Evolutionary conservation across 2,113 vertebrate genomes (phyloP).

Genomic region (Cheirogaleus medius): DNA sequence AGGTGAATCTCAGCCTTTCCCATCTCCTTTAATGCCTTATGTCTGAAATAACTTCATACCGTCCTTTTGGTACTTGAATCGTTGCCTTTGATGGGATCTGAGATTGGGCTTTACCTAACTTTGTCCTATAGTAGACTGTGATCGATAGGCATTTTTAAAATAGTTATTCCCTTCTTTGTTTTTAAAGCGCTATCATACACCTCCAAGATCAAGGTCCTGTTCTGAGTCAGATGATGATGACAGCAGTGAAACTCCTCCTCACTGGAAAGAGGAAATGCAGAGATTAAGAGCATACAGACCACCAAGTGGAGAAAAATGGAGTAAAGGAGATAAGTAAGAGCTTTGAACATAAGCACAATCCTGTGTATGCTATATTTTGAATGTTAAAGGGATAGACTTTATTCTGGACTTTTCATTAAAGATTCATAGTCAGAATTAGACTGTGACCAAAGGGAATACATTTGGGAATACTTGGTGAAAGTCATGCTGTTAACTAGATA

Average conservation of each 20-base stretch:
- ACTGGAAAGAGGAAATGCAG: slow-evolving; percentile 99
- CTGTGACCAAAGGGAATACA: background rate
- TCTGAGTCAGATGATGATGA: slow-evolving; percentile 92
- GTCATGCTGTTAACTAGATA: background rate
- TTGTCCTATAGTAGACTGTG: background rate
- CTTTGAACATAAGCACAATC: background rate
- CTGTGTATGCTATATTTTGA: background rate
- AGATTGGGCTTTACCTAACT: background rate
- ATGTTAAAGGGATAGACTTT: background rate
- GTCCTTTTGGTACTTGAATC: background rate
- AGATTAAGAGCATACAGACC: slow-evolving; percentile 90
- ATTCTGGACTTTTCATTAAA: background rate
- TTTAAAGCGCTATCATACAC: slow-evolving; percentile 95
- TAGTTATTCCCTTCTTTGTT: slow-evolving; percentile 38
- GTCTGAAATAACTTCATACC: background rate
- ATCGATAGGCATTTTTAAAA: background rate
- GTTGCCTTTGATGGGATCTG: background rate
- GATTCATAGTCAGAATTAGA: background rate
- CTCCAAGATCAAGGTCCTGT: slow-evolving; percentile 93
- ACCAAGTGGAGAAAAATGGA: slow-evolving; percentile 93
- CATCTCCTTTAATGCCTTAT: background rate
- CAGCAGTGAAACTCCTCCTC: slow-evolving; percentile 97
- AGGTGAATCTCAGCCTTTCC: background rate
- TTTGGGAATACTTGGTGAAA: background rate
- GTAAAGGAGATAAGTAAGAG: slow-evolving; percentile 96